Percentiles rank a stretch among this genome's conserved stretches.
Evolutionary conservation across 2,888 invertebrate genomes (phyloP).

Genomic region (Hypomecis atomaria): DNA sequence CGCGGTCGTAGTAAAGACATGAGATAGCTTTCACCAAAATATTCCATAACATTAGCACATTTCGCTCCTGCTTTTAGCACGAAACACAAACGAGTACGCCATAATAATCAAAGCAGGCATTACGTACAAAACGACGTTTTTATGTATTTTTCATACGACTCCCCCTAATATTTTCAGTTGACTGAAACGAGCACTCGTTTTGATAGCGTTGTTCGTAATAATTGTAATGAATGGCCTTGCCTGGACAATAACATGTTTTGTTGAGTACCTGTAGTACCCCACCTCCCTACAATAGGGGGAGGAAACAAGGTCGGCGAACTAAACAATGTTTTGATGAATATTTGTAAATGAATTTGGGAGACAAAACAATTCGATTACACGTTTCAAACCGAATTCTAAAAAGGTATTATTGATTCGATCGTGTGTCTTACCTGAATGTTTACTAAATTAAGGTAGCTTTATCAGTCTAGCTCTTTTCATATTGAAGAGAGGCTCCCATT

Average conservation of each 20-base stretch:
- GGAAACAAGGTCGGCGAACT: background rate
- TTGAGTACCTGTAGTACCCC: background rate
- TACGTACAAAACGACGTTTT: conserved; percentile 22
- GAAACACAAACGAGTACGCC: conserved; percentile 14
- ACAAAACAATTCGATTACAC: no score
- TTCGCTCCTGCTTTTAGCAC: conserved; percentile 10
- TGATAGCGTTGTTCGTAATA: conserved; percentile 26
- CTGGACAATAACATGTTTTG: conserved; percentile 33
- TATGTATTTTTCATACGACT: conserved; percentile 25
- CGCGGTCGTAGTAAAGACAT: background rate
- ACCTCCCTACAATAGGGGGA: background rate
- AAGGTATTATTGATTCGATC: no score
- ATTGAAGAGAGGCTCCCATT: no score
- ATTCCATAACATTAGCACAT: conserved; percentile 4
- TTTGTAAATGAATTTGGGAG: no score
- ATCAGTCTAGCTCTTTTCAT: no score
- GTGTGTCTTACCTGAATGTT: no score
- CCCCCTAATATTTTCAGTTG: conserved; percentile 16
- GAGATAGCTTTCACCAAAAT: background rate
- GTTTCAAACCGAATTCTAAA: no score
- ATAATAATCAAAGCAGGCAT: conserved; percentile 20
- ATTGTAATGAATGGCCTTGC: conserved; percentile 37
- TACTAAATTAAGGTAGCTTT: no score
- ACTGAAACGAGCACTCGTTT: conserved; percentile 3
- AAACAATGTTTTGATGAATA: background rate